These are phyloP conservation scores for Yponomeuta malinellus DNA, from an alignment of 2,888 invertebrate genomes.

Conservation along the genomic window DNA sequence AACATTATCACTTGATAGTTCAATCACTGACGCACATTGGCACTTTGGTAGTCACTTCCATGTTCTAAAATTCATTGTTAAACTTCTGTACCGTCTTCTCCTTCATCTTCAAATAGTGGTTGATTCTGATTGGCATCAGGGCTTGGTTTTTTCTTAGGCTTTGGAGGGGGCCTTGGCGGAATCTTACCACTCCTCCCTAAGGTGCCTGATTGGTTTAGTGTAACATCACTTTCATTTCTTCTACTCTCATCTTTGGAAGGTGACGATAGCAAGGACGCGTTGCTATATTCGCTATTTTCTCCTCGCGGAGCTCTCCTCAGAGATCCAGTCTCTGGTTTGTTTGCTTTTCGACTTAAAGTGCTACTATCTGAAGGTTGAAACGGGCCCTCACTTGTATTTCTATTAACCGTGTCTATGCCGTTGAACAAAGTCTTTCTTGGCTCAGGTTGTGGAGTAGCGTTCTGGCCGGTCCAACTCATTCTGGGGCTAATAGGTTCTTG, in stretches of 20 bases:
- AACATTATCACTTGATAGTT: slow-evolving; percentile 33
- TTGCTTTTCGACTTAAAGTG: slow-evolving; percentile 56
- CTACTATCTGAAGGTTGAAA: slow-evolving; percentile 53
- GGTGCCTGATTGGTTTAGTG: slow-evolving; percentile 62
- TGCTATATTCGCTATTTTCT: slow-evolving; percentile 45
- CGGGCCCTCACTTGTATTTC: slow-evolving; percentile 44
- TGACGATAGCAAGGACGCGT: slow-evolving; percentile 31
- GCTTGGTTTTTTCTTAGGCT: slow-evolving; percentile 85
- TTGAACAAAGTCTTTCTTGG: slow-evolving; percentile 57
- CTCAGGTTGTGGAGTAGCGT: slow-evolving; percentile 64
- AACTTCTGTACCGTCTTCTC: slow-evolving; percentile 93
- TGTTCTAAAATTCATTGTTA: slow-evolving; percentile 52
- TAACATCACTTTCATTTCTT: slow-evolving; percentile 49
- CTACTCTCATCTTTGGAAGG: slow-evolving; percentile 57
- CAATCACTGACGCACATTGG: slow-evolving; percentile 59
- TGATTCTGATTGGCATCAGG: slow-evolving; percentile 77
- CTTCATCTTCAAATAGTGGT: slow-evolving; percentile 90
- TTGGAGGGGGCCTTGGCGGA: slow-evolving; percentile 89
- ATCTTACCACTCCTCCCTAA: slow-evolving; percentile 78
- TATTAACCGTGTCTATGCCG: slow-evolving; percentile 37
- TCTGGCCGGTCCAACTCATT: slow-evolving; percentile 71
- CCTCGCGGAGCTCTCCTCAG: slow-evolving; percentile 53
- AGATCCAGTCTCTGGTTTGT: slow-evolving; percentile 72
- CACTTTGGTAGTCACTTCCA: slow-evolving; percentile 50
- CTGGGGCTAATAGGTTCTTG: slow-evolving; percentile 66